Base-by-base conservation (phyloP, 2,113 vertebrate species). In the Ciconia stormi region DNA sequence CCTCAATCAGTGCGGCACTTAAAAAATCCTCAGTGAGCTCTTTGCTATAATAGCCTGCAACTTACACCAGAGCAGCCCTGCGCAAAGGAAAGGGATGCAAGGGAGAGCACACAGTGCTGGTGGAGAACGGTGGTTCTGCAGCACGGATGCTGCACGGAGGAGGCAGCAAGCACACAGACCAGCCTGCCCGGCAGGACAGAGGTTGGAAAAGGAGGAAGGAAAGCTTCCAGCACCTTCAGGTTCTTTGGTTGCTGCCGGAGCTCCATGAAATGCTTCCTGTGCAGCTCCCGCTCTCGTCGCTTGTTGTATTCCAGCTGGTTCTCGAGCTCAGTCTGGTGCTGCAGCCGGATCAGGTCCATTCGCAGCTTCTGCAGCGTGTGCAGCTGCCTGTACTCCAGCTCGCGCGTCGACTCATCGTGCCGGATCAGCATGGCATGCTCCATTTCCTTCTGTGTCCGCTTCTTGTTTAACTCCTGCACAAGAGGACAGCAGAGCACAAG, bases 271-370 rank as follows among this genome's bases (percentile, higher is more conserved):
- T 99, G 99, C 97, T 99, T 99, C 96, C 99, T 98, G 98, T 99
- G 99, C 97, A 99, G 99, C 96, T 99, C 99, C 42, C 99, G 98
- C 97, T 99, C 99, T 8, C 99, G 98, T 77, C 99, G 98, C 97
- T 99, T 99, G 99, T 99, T 99, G 98, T 99, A 99, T 84, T 99
- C 99, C 87, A 99, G 99, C 99, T 99, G 99, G 98, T 99, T 99
- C 97, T 99, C 99, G 78, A 99, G 99, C 97, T 99, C 99, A 2
- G 99, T 99, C 98, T 99, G 99, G 98, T 99, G 99, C 99, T 99
- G 99, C 97, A 99, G 98, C 61, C 99, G 99, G 98, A 99, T 99
- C 96, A 99, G 99, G 98, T 99, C 99, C 99, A 99, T 99, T 59
- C 99, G 99, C 86, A 99, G 99, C 98, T 99, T 99, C 98, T 99